Conservation (phyloP, 1,140 invertebrate species). For the Meteorus sp. region DNA sequence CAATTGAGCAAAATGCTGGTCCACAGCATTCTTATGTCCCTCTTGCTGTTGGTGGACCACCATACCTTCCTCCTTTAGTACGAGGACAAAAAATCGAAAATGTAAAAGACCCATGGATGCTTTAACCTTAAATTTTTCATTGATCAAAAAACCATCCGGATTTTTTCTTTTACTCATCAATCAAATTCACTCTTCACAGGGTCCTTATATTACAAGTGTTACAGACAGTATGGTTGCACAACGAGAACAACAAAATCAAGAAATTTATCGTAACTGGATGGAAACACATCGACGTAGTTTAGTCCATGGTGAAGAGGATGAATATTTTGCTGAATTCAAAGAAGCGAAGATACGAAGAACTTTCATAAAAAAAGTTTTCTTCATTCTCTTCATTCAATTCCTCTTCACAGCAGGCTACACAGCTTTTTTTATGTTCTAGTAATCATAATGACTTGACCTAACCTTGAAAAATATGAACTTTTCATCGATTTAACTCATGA, state of each 20-base stretch:
- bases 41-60: slow-evolving; percentile 30
- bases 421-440: slow-evolving; percentile 43
- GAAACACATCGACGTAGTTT: slow-evolving; percentile 30
- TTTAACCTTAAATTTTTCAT: not conserved
- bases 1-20: slow-evolving; percentile 5
- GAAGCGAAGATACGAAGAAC: slow-evolving; percentile 33
- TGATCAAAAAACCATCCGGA: not conserved
- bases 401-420: slow-evolving; percentile 39
- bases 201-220: slow-evolving; percentile 42
- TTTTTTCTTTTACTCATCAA: not conserved
- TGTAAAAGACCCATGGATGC: slow-evolving; percentile 26
- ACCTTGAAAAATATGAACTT: not conserved
- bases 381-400: slow-evolving; percentile 41
- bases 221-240: slow-evolving; percentile 43
- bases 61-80: slow-evolving; percentile 37
- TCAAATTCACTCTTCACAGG: slow-evolving; percentile 30
- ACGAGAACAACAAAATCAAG: slow-evolving; percentile 41
- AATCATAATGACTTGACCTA: slow-evolving; percentile 19
- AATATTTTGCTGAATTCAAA: slow-evolving; percentile 45
- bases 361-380: slow-evolving; percentile 47
- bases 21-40: slow-evolving; percentile 21
- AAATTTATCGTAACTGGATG: slow-evolving; percentile 40
- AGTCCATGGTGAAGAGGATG: slow-evolving; percentile 20
- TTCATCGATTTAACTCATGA: not conserved
- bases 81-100: slow-evolving; percentile 40